Evolutionary conservation across 2,888 invertebrate genomes (phyloP).

Genomic region (Patella pellucida): DNA sequence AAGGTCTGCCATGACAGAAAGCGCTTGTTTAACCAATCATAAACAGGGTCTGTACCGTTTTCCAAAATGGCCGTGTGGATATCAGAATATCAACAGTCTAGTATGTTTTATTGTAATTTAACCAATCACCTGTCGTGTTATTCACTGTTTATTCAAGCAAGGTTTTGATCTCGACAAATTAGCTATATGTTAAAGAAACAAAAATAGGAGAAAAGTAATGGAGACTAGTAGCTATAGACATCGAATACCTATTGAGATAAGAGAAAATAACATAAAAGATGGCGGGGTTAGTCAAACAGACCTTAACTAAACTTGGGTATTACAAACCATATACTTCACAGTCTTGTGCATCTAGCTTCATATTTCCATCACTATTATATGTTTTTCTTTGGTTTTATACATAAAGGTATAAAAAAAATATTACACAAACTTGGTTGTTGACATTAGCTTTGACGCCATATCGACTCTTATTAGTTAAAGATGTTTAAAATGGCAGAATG

Average conservation of each 20-base stretch:
- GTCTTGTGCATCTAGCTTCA: no score
- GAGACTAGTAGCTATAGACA: not conserved
- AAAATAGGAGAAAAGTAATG: not conserved
- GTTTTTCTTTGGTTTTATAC: no score
- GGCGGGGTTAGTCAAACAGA: not conserved
- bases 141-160: constrained; percentile 3
- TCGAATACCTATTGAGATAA: not conserved
- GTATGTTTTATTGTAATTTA: not conserved
- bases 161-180: constrained; percentile 7
- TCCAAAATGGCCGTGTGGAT: not conserved
- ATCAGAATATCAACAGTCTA: constrained; percentile 3
- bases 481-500: no score
- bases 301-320: no score
- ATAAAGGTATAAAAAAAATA: no score
- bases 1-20: constrained; percentile 7
- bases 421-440: no score
- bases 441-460: no score
- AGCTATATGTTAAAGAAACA: not conserved
- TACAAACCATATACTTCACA: no score
- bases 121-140: constrained; percentile 11
- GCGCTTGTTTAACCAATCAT: constrained; percentile 5
- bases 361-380: no score
- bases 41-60: not conserved
- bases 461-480: no score
- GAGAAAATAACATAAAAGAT: not conserved